A percentile compares a stretch with the other conserved stretches of the same genome.
phyloP scores from a whole-genome alignment of 2,113 vertebrate species.

The Lampris incognitus region DNA sequence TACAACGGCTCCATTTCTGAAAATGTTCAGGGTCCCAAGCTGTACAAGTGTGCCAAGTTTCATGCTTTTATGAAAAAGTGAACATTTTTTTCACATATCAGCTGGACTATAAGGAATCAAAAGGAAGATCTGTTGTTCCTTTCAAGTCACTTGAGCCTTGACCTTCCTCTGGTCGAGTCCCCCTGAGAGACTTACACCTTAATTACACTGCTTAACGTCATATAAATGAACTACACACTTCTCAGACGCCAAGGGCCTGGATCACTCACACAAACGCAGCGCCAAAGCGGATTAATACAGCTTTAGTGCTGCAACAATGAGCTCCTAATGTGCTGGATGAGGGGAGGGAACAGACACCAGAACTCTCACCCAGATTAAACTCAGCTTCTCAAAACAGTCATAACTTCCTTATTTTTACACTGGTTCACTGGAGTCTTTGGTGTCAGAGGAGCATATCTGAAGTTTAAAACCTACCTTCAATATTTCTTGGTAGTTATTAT shows the following conservation, averaged over 20 bases:
- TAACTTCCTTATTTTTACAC: too few relatives aligned
- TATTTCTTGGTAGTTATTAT: neutral
- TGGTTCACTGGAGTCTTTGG: too few relatives aligned
- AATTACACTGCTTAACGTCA: slow-evolving; percentile 55
- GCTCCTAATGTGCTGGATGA: slow-evolving; percentile 19
- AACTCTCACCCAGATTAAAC: neutral
- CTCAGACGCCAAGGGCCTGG: slow-evolving; percentile 33
- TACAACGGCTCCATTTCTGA: too few relatives aligned
- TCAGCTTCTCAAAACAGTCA: too few relatives aligned
- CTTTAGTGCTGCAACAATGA: slow-evolving; percentile 52
- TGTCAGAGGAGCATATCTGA: too few relatives aligned
- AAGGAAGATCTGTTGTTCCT: slow-evolving; percentile 22
- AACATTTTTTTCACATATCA: too few relatives aligned
- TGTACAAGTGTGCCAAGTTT: too few relatives aligned
- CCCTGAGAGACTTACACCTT: slow-evolving; percentile 18
- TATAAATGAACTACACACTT: slow-evolving; percentile 58
- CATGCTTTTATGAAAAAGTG: too few relatives aligned
- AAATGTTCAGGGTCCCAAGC: too few relatives aligned
- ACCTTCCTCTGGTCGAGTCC: neutral
- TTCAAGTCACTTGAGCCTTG: slow-evolving; percentile 45
- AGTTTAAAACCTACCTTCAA: neutral
- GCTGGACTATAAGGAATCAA: neutral
- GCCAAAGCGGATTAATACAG: slow-evolving; percentile 45
- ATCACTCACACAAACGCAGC: slow-evolving; percentile 33
- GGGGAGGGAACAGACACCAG: slow-evolving; percentile 18